Evolutionary conservation across 2,797 vertebrate species (phyloP), one percentile per base, ranked within the genome.

Genomic region (Alosa sapidissima): DNA sequence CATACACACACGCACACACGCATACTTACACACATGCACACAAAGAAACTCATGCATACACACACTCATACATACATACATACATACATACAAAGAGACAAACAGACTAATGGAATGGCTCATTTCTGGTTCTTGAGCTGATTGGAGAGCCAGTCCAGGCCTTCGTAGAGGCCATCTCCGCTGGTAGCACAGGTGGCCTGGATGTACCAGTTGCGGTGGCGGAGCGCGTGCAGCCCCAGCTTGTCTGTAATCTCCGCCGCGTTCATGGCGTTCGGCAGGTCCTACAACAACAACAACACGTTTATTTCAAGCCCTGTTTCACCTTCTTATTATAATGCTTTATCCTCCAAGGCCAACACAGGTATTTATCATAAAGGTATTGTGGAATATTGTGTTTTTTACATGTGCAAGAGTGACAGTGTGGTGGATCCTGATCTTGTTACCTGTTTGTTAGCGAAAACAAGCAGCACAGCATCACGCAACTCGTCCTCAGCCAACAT

Each of bases 361-460:
- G 55, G 16, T n/a, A 52, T 13, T 3, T 13, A 52, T 52, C 14
- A 14, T 52, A 14, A 14, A 52, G 14, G 13, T 13, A 14, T 62
- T 24, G 19, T 62, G 21, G 58, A 62, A 62, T 24, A n/a, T 24
- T 62, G 58, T 36, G 62, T 24, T 9, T 24, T 24, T 65, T 65
- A n/a, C 14, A 60, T 60, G 24, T 51, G 11, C 13, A 3, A 10
- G 51, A 0, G 2, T 3, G 11, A 52, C 1, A 2, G 51, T 14
- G 11, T 52, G 51, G 51, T 52, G 51, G 55, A 58, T 58, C 21
- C 55, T 58, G 55, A 58, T 41, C 68, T 0, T 7, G 91, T 90
- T 89, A 96, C 95, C 96, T 97, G 96, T 91, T 97, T 97, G 91
- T 97, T 97, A 86, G 96, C 96, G 88, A 97, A 97, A 86, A 97